These are phyloP conservation scores for Adelosebastes latens DNA, from an alignment of 2,797 vertebrate species.

Conservation along the genomic window DNA sequence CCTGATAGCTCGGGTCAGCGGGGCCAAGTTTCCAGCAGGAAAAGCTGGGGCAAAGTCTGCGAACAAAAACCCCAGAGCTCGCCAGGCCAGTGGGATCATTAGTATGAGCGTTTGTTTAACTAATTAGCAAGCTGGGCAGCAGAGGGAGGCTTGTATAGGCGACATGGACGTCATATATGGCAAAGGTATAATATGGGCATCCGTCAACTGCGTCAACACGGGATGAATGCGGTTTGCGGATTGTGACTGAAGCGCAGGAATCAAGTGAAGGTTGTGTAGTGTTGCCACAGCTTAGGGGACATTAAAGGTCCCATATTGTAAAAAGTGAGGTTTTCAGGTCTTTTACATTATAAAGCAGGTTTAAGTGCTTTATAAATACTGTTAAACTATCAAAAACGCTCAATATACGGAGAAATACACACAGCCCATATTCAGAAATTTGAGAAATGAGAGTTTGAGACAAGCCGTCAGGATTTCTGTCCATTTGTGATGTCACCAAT, in stretches of 20 bases:
- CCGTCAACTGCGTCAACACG: conserved; percentile 45
- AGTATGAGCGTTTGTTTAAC: conserved; percentile 96
- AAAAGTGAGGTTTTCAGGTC: too few relatives aligned
- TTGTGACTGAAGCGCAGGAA: not conserved
- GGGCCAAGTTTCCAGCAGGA: conserved; percentile 92
- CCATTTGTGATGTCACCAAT: too few relatives aligned
- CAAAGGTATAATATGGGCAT: conserved; percentile 55
- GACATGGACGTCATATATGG: conserved; percentile 70
- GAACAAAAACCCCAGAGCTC: conserved; percentile 89
- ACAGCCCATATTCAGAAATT: too few relatives aligned
- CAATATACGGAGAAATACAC: too few relatives aligned
- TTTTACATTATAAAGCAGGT: too few relatives aligned
- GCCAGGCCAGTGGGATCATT: conserved; percentile 87
- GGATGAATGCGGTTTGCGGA: conserved; percentile 3
- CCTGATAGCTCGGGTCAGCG: conserved; percentile 91
- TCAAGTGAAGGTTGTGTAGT: not conserved
- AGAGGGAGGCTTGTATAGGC: conserved; percentile 83
- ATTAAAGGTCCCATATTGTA: too few relatives aligned
- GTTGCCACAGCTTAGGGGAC: not conserved
- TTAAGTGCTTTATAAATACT: too few relatives aligned
- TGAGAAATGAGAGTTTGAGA: fast-evolving
- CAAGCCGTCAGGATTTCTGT: too few relatives aligned
- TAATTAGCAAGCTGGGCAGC: conserved; percentile 96
- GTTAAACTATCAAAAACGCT: too few relatives aligned
- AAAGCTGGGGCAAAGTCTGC: conserved; percentile 77